A percentile compares a stretch with the other conserved stretches of the same genome.
Conservation (phyloP, 2,113 vertebrate species). For the Saccopteryx leptura region DNA sequence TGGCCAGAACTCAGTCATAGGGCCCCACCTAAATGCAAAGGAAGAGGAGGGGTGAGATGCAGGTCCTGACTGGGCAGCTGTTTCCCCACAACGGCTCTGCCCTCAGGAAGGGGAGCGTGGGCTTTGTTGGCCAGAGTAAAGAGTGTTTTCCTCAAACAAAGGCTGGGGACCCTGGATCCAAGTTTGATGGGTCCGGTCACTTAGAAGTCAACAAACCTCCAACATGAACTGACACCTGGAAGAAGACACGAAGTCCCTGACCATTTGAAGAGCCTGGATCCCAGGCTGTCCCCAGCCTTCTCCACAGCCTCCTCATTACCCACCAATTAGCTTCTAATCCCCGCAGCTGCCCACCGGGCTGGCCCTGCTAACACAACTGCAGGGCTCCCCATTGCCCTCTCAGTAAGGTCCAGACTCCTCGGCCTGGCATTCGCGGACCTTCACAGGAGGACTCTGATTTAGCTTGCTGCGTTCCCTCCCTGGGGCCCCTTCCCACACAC, state of each 20-base stretch:
- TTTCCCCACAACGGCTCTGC: not conserved
- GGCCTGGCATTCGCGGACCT: not conserved
- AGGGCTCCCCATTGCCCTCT: not conserved
- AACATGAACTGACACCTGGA: not conserved
- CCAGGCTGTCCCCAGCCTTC: not conserved
- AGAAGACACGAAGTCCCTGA: not conserved
- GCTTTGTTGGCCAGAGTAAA: not conserved
- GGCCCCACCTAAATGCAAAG: not conserved
- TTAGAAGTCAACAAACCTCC: not conserved
- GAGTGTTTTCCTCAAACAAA: not conserved
- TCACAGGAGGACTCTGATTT: not conserved
- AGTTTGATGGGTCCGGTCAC: not conserved
- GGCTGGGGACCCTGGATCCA: not conserved
- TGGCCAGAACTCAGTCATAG: not conserved
- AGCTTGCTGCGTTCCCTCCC: not conserved
- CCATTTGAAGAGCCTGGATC: not conserved
- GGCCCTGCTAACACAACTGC: not conserved
- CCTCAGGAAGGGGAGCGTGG: not conserved
- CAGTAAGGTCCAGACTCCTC: not conserved
- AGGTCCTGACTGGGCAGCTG: too few relatives aligned
- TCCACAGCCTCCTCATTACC: not conserved
- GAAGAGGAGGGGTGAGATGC: not conserved
- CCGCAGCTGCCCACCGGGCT: not conserved
- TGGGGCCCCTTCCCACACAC: accelerated
- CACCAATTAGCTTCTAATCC: not conserved